Conservation (phyloP, 2,113 vertebrate species). For the Atlantisia rogersi region DNA sequence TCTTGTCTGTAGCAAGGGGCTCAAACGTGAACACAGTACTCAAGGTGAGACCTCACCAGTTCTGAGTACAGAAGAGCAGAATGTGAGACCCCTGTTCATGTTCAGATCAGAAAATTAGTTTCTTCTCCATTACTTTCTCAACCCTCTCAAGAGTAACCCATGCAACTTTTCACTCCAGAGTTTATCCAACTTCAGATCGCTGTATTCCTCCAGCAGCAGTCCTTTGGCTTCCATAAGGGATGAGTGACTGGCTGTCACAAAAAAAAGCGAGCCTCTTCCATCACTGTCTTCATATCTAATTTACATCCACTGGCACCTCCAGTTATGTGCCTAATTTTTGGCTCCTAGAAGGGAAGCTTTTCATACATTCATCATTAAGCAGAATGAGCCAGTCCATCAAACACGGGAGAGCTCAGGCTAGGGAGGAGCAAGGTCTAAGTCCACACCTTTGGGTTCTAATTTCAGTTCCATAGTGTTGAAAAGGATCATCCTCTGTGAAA, state of each 20-base stretch:
- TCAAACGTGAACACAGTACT: too few relatives aligned
- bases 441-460: constrained; percentile 71
- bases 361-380: constrained; percentile 48
- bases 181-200: background rate
- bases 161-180: background rate
- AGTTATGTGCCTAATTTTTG: background rate
- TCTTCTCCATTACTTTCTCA: background rate
- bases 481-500: constrained; percentile 62
- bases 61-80: background rate
- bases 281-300: constrained; percentile 21
- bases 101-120: background rate
- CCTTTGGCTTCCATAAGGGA: background rate
- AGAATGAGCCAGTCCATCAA: constrained; percentile 66
- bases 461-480: constrained; percentile 65
- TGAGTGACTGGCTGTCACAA: constrained; percentile 7
- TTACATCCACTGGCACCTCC: background rate
- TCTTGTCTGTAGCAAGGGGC: too few relatives aligned
- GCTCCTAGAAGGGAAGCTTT: background rate
- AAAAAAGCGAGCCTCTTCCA: background rate
- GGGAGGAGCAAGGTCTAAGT: constrained; percentile 56
- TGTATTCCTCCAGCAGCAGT: background rate
- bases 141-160: background rate
- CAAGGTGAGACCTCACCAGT: too few relatives aligned
- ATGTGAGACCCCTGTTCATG: background rate
- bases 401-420: constrained; percentile 34